Base-by-base conservation (phyloP, 2,113 vertebrate species). In the Ceuthmochares aereus region DNA sequence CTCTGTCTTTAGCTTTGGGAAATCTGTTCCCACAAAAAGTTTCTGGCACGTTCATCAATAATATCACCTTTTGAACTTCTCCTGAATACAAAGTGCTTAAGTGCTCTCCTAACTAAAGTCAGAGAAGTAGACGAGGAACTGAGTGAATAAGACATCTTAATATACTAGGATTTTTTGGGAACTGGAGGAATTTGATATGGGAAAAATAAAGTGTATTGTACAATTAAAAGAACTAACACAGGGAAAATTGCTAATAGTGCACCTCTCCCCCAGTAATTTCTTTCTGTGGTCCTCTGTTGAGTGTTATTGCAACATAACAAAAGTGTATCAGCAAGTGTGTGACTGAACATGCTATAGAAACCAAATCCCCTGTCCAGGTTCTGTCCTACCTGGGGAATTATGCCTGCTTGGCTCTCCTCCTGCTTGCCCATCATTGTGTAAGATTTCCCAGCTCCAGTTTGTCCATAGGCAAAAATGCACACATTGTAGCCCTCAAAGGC, bases 401-500 rank as follows among this genome's bases (percentile, higher is more conserved):
- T 99, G 97, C 99, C 99, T 91, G 99, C 99, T 96, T 99, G 99
- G 52, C 99, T 99, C 92, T 99, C 99, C 93, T 99, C 99, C 96
- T 99, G 99, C 94, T 99, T 99, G 82, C 99, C 99, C 99, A 99
- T 99, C 99, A 99, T 99, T 4, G 99, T 99, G 68, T 99, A 99
- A 86, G 99, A 99, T 87, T 99, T 99, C 77, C 99, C 99, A 95
- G 99, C 98, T 95, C 99, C 99, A 11, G 99, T 99, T 98, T 99
- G 99, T 81, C 99, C 99, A 42, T 99, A 99, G 52, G 99, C 99
- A 87, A 99, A 99, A 92, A 99, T 99, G 96, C 99, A 99, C 4
- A 99, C 99, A 1, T 99, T 99, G 97, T 99, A 99, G 81, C 99
- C 99, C 91, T 99, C 99, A 30, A 99, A 99, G 63, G 99, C 99